phyloP scores from a whole-genome alignment of 2,113 vertebrate species.

The Archilochus colubris region DNA sequence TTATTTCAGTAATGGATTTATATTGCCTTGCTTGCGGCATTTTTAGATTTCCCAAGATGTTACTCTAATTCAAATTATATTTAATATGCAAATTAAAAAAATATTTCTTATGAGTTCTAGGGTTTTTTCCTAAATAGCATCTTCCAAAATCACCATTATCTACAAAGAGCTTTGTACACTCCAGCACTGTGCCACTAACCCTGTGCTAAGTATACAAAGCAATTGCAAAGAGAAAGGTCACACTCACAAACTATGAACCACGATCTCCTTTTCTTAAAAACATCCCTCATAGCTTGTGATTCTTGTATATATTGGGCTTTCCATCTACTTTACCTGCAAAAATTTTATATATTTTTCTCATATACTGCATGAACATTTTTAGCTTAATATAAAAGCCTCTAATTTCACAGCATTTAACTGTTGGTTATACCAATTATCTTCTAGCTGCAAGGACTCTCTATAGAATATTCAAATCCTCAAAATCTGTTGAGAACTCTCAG shows the following conservation, averaged over 20 bases:
- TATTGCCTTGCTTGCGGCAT: background rate
- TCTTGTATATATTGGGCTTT: background rate
- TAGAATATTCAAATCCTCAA: background rate
- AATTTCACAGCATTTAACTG: background rate
- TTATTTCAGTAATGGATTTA: background rate
- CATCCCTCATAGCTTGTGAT: background rate
- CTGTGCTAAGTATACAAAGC: background rate
- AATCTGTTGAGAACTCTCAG: background rate
- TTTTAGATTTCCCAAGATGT: background rate
- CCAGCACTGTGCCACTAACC: background rate
- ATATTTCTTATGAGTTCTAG: background rate
- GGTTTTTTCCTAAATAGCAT: background rate
- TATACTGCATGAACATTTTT: background rate
- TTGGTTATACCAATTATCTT: background rate
- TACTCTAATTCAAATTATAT: background rate
- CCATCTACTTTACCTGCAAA: background rate
- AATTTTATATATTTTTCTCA: background rate
- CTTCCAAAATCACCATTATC: background rate
- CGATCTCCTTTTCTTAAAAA: background rate
- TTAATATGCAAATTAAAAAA: background rate
- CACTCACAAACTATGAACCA: background rate
- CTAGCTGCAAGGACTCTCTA: background rate
- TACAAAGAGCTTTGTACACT: background rate
- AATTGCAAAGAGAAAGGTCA: background rate
- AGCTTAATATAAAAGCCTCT: background rate